A percentile compares a stretch with the other conserved stretches of the same genome.
Conservation (phyloP, 2,113 vertebrate species). For the Sorex fumeus region DNA sequence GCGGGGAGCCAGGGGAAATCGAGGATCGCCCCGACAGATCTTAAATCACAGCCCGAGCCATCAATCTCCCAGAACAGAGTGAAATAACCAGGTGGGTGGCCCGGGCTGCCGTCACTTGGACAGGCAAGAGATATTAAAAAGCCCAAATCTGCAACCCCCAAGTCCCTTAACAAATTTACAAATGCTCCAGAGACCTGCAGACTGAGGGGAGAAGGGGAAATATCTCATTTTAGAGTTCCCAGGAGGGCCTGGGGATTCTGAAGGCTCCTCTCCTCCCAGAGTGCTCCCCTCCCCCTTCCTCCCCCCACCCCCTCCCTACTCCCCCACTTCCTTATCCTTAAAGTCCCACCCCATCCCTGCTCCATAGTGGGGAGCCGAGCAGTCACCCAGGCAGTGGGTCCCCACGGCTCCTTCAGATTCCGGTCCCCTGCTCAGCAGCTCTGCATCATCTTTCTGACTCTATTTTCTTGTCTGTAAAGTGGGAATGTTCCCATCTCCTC, state of each 20-base stretch:
- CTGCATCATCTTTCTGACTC: neutral
- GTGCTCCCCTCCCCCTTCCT: neutral
- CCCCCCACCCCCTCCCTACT: too few species aligned
- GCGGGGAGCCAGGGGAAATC: neutral
- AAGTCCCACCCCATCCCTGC: too few species aligned
- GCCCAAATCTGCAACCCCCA: slow-evolving; percentile 44
- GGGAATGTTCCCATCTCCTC: neutral
- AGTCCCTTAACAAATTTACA: slow-evolving; percentile 64
- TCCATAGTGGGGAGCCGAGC: too few species aligned
- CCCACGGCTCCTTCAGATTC: neutral
- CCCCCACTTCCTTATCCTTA: neutral
- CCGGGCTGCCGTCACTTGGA: slow-evolving; percentile 72
- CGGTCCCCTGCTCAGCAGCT: neutral
- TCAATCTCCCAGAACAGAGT: slow-evolving; percentile 68
- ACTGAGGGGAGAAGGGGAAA: neutral
- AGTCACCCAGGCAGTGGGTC: accelerated
- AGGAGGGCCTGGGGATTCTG: neutral
- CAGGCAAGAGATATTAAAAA: slow-evolving; percentile 83
- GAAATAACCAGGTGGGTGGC: slow-evolving; percentile 73
- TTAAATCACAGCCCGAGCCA: slow-evolving; percentile 74
- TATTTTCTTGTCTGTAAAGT: neutral
- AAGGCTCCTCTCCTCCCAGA: neutral
- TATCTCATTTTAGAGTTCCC: slow-evolving; percentile 13
- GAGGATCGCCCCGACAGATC: slow-evolving; percentile 35
- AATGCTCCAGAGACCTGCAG: neutral